Conservation (phyloP, 2,113 vertebrate species). For the Tyrannus savana region DNA sequence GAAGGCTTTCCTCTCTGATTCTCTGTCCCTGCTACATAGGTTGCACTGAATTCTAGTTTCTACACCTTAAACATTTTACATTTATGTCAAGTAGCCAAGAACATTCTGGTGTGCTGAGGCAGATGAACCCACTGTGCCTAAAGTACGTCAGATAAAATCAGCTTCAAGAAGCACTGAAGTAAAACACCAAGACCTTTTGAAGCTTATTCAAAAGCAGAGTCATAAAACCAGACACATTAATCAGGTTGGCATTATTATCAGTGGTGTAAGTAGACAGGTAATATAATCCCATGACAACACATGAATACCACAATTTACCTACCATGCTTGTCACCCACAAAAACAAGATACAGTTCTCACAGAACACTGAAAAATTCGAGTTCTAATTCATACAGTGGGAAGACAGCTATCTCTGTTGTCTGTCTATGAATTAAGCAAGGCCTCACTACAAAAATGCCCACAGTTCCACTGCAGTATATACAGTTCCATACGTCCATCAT, state of each 20-base stretch:
- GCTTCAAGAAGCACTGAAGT: slow-evolving; percentile 40
- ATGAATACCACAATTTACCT: background rate
- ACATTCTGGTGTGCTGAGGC: background rate
- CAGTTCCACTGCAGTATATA: background rate
- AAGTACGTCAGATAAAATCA: slow-evolving; percentile 38
- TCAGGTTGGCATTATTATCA: slow-evolving; percentile 30
- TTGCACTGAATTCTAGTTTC: slow-evolving; percentile 30
- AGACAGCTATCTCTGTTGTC: background rate
- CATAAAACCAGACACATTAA: slow-evolving; percentile 57
- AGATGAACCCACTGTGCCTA: slow-evolving; percentile 23
- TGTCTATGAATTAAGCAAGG: background rate
- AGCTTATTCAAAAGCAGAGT: slow-evolving; percentile 25
- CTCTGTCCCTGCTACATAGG: background rate
- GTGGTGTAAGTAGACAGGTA: background rate
- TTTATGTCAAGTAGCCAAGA: slow-evolving; percentile 35
- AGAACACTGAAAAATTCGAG: background rate
- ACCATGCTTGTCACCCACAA: background rate
- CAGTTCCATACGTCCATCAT: background rate
- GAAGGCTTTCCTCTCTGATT: background rate
- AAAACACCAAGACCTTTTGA: slow-evolving; percentile 47
- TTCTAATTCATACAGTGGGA: background rate
- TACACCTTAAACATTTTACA: slow-evolving; percentile 29
- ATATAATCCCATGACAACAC: slow-evolving; percentile 24
- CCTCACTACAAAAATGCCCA: background rate
- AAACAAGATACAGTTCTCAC: background rate